Conservation (phyloP, 2,888 invertebrate genomes). For the Metalampra italica region DNA sequence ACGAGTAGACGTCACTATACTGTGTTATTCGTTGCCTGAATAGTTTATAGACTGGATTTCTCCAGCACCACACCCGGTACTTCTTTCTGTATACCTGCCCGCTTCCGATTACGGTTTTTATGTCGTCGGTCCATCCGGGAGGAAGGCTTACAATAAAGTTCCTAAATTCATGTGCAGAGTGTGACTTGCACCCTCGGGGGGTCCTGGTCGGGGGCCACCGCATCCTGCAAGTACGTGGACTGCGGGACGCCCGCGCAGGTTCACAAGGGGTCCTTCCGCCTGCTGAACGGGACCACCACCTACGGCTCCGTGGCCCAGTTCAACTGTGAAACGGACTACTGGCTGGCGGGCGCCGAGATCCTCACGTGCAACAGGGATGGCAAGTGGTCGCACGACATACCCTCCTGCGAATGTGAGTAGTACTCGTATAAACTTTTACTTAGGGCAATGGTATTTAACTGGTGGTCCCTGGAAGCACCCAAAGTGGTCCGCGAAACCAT, state of each 20-base stretch:
- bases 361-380: constrained; percentile 89
- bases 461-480: too few relatives aligned
- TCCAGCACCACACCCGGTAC: too few relatives aligned
- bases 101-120: too few relatives aligned
- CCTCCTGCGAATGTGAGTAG: constrained; percentile 88
- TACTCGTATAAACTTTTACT: not conserved
- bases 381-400: constrained; percentile 91
- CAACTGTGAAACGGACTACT: constrained; percentile 89
- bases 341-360: constrained; percentile 85
- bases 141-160: too few relatives aligned
- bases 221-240: constrained; percentile 91
- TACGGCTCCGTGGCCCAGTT: constrained; percentile 89
- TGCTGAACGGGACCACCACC: constrained; percentile 89
- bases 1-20: too few relatives aligned
- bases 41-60: too few relatives aligned
- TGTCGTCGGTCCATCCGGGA: too few relatives aligned
- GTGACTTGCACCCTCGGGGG: constrained; percentile 92
- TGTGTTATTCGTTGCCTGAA: too few relatives aligned
- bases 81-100: too few relatives aligned
- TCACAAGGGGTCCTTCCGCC: constrained; percentile 84
- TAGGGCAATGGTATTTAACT: not conserved
- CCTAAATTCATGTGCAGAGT: constrained; percentile 71
- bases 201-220: constrained; percentile 88
- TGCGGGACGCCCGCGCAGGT: constrained; percentile 90
- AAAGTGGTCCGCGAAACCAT: too few relatives aligned